These are phyloP conservation scores for Daktulosphaira vitifoliae DNA, from an alignment of 1,140 invertebrate species.

Conservation along the genomic window DNA sequence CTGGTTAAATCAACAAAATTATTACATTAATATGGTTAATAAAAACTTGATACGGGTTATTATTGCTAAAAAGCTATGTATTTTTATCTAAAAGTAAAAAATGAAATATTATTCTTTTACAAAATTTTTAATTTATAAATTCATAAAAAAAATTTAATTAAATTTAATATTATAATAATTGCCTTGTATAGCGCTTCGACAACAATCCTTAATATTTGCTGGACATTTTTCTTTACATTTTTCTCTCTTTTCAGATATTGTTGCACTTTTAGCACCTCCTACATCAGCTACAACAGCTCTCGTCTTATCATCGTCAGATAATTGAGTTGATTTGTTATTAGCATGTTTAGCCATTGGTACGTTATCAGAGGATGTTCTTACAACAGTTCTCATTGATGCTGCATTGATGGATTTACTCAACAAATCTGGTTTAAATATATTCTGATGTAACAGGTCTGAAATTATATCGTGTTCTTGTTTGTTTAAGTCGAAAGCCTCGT, in stretches of 20 bases:
- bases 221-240: constrained; percentile 28
- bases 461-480: not conserved
- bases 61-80: too few species aligned
- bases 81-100: too few species aligned
- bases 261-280: not conserved
- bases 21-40: too few species aligned
- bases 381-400: not conserved
- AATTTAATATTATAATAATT: too few species aligned
- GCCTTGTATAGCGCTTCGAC: constrained; percentile 15
- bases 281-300: constrained; percentile 1
- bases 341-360: not conserved
- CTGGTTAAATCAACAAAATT: too few species aligned
- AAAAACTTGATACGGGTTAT: too few species aligned
- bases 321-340: not conserved
- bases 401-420: not conserved
- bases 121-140: too few species aligned
- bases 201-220: constrained; percentile 23
- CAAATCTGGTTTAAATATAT: constrained; percentile 28
- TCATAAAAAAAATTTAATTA: too few species aligned
- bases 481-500: too few species aligned
- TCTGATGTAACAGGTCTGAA: constrained; percentile 32
- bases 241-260: constrained; percentile 5
- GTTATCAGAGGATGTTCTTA: not conserved
- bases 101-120: too few species aligned
- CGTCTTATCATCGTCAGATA: constrained; percentile 2